Evolutionary conservation across 2,113 vertebrate species (phyloP), one percentile per base, ranked within the genome.

Genomic region (Hippopotamus amphibius): DNA sequence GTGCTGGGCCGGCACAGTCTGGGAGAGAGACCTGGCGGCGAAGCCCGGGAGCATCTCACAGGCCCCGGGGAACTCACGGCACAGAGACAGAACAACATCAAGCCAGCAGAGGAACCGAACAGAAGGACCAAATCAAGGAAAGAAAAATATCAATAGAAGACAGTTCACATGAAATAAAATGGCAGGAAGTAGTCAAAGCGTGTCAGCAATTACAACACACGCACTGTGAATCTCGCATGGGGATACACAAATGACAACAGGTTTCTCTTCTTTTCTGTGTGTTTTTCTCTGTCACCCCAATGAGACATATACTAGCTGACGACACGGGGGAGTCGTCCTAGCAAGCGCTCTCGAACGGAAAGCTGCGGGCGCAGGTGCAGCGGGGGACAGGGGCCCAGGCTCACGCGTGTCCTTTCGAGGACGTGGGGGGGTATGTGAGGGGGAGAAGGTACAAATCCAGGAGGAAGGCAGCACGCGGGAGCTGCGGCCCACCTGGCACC

Each of bases 131-230:
- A 24, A 21, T 48, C 22, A 5, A 22, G 41, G 48, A 15, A 22
- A 28, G 59, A 26, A 28, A 7, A 5, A 7, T 14, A 8, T 0
- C 76, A 2, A 0, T 6, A 10, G 71, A 26, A 21, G 55, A 28
- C 4, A 21, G 15, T 22, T 22, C 4, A n/a, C 1, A 5, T 9
- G n/a, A n/a, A 69, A 46, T 22, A 19, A 48, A 12, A 10, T 2
- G 43, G 11, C 1, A 13, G 21, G 33, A 22, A n/a, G 11, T 5
- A 13, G 33, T 50, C 68, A 21, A 41, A 43, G 10, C 0, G 0
- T 6, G 1, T 68, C 7, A 3, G 48, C 1, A 1, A 2, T 1
- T 0, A 4, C 1, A 55, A n/a, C n/a, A 7, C 24, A 2, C 0
- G 10, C 50, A 61, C 15, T 16, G 28, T 9, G 71, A 21, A 28